These are phyloP conservation scores for Sebastes oblongus DNA, from an alignment of 2,797 vertebrate genomes.

Conservation along the genomic window DNA sequence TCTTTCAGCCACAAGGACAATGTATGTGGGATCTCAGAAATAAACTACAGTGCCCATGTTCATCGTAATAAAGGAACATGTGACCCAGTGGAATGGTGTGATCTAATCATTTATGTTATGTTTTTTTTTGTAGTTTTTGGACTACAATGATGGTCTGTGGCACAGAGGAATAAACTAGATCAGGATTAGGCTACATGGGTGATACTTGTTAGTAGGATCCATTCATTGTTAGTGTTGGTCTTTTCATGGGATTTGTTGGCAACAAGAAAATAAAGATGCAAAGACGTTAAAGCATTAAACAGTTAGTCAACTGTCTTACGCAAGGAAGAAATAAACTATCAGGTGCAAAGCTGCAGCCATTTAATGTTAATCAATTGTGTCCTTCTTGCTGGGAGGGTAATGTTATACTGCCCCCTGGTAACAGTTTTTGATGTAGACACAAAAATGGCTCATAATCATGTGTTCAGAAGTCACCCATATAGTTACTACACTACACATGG, in stretches of 20 bases:
- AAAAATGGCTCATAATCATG: not conserved
- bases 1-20: too few species aligned
- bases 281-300: not conserved
- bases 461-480: not conserved
- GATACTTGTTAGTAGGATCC: not conserved
- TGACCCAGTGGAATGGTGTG: not conserved
- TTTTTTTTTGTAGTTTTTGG: not conserved
- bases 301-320: not conserved
- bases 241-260: not conserved
- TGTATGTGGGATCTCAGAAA: too few species aligned
- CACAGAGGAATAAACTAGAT: not conserved
- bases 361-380: not conserved
- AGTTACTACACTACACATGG: not conserved
- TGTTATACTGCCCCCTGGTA: slow-evolving; percentile 33
- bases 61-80: not conserved
- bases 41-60: not conserved
- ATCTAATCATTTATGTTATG: not conserved
- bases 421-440: not conserved
- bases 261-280: not conserved
- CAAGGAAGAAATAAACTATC: not conserved
- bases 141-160: not conserved
- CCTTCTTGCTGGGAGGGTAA: not conserved
- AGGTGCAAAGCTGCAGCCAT: not conserved
- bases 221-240: not conserved
- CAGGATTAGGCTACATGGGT: not conserved